phyloP scores from a whole-genome alignment of 2,888 invertebrate genomes.

The Sclerodermus sp. region DNA sequence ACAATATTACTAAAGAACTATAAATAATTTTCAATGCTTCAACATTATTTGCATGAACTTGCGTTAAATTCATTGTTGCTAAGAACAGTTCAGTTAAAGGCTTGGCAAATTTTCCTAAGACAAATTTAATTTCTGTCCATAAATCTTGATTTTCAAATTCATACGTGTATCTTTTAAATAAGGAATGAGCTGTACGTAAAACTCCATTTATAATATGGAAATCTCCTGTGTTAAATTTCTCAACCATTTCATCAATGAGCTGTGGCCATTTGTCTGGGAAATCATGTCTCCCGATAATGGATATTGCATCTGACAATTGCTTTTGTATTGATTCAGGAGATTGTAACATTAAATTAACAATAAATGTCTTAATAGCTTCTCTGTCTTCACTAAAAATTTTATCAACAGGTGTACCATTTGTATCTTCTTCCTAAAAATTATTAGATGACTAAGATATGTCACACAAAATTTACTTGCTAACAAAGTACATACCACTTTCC shows the following conservation, averaged over 20 bases:
- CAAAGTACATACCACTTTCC: slow-evolving; percentile 74
- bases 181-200: slow-evolving; percentile 90
- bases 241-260: slow-evolving; percentile 90
- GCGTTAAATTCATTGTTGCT: slow-evolving; percentile 83
- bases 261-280: slow-evolving; percentile 97
- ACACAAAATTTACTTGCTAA: background rate
- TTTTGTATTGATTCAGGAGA: slow-evolving; percentile 89
- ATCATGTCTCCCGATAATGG: slow-evolving; percentile 94
- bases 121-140: slow-evolving; percentile 97
- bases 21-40: slow-evolving; percentile 85
- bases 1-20: slow-evolving; percentile 82
- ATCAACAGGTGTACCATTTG: slow-evolving; percentile 61
- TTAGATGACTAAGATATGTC: slow-evolving; percentile 1
- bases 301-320: slow-evolving; percentile 93
- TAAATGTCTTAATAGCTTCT: slow-evolving; percentile 77
- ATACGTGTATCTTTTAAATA: slow-evolving; percentile 93
- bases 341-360: slow-evolving; percentile 90
- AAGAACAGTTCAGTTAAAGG: slow-evolving; percentile 90
- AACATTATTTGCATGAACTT: slow-evolving; percentile 76
- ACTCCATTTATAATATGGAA: slow-evolving; percentile 95
- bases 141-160: slow-evolving; percentile 94
- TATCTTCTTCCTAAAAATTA: slow-evolving; percentile 70
- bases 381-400: slow-evolving; percentile 82
- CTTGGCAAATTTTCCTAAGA: slow-evolving; percentile 89
- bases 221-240: slow-evolving; percentile 86